These are phyloP conservation scores for Oxycera nigricornis DNA, from an alignment of 2,888 invertebrate genomes.

Conservation along the genomic window DNA sequence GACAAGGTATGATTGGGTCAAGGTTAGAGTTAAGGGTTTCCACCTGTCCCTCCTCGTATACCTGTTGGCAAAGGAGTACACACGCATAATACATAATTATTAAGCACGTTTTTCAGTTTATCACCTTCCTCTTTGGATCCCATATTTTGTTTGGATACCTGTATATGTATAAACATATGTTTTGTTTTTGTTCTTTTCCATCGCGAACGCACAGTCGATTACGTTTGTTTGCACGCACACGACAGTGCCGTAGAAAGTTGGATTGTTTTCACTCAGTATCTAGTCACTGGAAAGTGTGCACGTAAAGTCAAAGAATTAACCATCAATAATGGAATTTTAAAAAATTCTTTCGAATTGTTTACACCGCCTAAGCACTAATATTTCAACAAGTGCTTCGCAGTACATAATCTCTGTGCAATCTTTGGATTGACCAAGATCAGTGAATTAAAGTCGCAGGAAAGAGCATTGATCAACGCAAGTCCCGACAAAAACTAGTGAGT, in stretches of 20 bases:
- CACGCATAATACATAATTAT: slow-evolving; percentile 19
- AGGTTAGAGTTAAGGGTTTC: slow-evolving; percentile 41
- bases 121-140: neutral
- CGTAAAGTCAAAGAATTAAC: too few species aligned
- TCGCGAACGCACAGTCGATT: neutral
- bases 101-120: neutral
- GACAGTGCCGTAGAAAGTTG: neutral
- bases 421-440: too few species aligned
- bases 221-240: neutral
- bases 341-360: too few species aligned
- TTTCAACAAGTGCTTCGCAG: too few species aligned
- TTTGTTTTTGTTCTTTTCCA: neutral
- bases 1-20: slow-evolving; percentile 38
- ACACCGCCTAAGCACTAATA: too few species aligned
- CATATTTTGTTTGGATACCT: neutral
- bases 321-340: too few species aligned
- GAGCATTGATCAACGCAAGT: too few species aligned
- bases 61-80: slow-evolving; percentile 26
- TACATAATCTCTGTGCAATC: too few species aligned
- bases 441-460: too few species aligned
- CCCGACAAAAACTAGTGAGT: too few species aligned
- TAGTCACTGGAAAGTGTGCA: too few species aligned
- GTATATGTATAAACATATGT: neutral
- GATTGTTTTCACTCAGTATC: neutral
- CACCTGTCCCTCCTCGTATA: slow-evolving; percentile 1